These are phyloP conservation scores for Melipona beecheii DNA, from an alignment of 2,888 invertebrate species.

Conservation along the genomic window DNA sequence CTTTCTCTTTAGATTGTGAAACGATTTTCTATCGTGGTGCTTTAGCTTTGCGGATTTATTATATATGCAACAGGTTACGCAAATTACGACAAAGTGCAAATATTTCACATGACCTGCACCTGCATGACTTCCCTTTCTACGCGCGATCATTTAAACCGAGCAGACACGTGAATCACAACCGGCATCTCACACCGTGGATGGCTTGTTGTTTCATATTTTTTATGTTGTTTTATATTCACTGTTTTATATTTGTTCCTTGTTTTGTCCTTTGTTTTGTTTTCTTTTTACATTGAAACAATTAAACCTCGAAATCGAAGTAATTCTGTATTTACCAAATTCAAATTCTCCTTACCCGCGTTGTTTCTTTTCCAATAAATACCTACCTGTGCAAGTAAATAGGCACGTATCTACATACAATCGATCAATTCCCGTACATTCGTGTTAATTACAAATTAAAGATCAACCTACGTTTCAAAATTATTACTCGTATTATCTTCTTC, in stretches of 20 bases:
- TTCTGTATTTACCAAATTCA: background rate
- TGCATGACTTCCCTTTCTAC: conserved; percentile 72
- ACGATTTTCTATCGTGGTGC: conserved; percentile 76
- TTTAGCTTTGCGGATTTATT: conserved; percentile 76
- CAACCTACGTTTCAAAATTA: background rate
- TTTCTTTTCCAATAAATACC: background rate
- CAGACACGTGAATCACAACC: conserved; percentile 65
- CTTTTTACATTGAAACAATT: too few relatives aligned
- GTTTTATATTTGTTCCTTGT: too few relatives aligned
- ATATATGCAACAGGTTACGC: conserved; percentile 81
- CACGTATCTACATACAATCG: background rate
- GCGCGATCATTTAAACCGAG: conserved; percentile 68
- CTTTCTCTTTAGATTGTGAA: conserved; percentile 82
- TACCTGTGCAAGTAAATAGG: too few relatives aligned
- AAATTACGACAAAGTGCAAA: conserved; percentile 82
- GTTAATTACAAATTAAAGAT: background rate
- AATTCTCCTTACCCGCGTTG: background rate
- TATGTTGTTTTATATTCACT: too few relatives aligned
- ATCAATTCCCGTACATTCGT: background rate
- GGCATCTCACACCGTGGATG: conserved; percentile 25
- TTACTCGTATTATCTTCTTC: background rate
- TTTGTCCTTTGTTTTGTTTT: too few relatives aligned
- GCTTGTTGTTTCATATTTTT: background rate
- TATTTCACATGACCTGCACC: conserved; percentile 82
- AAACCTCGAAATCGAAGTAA: too few relatives aligned